Percentiles rank a stretch among this genome's conserved stretches.
These are phyloP conservation scores for Hypselothyrea guttata DNA, from an alignment of 2,888 invertebrate genomes.

Conservation along the genomic window DNA sequence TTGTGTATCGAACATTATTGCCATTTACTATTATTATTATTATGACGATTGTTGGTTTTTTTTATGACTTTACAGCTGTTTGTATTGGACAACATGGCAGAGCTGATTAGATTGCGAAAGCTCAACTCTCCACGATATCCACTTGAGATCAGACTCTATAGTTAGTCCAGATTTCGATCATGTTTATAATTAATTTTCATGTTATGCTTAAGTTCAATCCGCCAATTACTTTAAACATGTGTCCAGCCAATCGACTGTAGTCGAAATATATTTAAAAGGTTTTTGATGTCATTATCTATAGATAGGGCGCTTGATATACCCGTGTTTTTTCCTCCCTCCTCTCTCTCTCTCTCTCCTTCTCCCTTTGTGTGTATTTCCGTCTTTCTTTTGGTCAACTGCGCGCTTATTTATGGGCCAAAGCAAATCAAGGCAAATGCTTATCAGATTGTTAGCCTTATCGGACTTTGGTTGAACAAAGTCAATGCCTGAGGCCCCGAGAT, in stretches of 20 bases:
- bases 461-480: slow-evolving; percentile 50
- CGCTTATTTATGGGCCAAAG: slow-evolving; percentile 26
- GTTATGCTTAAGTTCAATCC: too few species aligned
- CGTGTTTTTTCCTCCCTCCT: not conserved
- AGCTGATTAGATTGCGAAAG: slow-evolving; percentile 2
- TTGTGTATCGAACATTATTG: slow-evolving; percentile 6
- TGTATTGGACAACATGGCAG: not conserved
- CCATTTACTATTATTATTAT: slow-evolving; percentile 7
- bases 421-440: slow-evolving; percentile 34
- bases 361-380: not conserved
- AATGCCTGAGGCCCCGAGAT: slow-evolving; percentile 45
- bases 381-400: slow-evolving; percentile 13
- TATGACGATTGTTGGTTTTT: not conserved
- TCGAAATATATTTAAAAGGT: too few species aligned
- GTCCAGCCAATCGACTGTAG: slow-evolving; percentile 24
- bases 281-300: slow-evolving; percentile 21
- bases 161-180: too few species aligned
- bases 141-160: not conserved
- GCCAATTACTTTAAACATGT: slow-evolving; percentile 14
- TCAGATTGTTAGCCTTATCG: slow-evolving; percentile 48
- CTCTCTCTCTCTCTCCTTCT: not conserved
- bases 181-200: too few species aligned
- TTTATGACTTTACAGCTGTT: slow-evolving; percentile 18
- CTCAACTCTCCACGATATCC: too few species aligned
- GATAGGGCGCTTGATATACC: slow-evolving; percentile 14